phyloP scores from a whole-genome alignment of 2,797 vertebrate species.

The Manis javanica region DNA sequence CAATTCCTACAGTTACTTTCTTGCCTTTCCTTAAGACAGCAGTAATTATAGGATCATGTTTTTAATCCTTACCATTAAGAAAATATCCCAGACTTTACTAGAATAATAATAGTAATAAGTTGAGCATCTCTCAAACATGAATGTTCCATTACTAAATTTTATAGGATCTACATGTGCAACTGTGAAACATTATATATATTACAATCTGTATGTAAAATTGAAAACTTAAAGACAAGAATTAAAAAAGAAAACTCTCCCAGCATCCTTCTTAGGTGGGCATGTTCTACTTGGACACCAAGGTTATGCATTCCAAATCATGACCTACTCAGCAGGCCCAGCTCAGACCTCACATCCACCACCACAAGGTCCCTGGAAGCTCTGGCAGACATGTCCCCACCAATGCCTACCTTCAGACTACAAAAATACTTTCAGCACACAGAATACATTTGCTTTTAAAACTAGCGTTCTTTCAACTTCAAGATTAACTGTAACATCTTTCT shows the following conservation, averaged over 20 bases:
- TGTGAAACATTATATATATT: background rate
- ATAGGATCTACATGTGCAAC: background rate
- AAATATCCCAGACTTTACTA: background rate
- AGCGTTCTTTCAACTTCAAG: background rate
- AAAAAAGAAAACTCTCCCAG: background rate
- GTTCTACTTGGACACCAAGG: background rate
- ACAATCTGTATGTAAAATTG: background rate
- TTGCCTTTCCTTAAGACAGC: background rate
- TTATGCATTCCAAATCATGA: background rate
- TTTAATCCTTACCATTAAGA: background rate
- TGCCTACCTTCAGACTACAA: background rate
- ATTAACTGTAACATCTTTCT: background rate
- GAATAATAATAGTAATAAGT: background rate
- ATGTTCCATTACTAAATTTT: constrained; percentile 21
- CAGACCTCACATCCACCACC: background rate
- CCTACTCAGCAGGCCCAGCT: background rate
- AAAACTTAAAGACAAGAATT: background rate
- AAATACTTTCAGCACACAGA: background rate
- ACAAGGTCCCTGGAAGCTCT: background rate
- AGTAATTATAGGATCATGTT: background rate
- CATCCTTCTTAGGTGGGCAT: background rate
- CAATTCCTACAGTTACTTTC: background rate
- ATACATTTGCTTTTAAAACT: background rate
- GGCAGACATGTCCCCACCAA: background rate
- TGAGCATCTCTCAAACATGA: background rate